Evolutionary conservation across 2,888 invertebrate genomes (phyloP), one percentile per base, ranked within the genome.

Genomic region (Alviniconcha strummeri): DNA sequence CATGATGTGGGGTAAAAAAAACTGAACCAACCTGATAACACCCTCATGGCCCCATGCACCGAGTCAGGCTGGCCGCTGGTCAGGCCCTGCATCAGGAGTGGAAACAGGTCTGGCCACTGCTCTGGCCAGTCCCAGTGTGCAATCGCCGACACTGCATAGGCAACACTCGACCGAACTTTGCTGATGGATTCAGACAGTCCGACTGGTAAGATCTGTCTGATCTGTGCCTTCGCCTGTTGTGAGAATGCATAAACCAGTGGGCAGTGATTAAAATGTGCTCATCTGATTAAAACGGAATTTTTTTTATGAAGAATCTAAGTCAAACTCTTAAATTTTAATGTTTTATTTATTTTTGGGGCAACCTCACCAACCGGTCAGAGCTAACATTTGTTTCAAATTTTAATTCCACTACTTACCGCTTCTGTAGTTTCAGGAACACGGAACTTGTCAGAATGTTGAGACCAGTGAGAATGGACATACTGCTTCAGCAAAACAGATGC

Each of bases 101-200:
- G 95, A 90, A 96, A 96, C 4, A 96, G 92, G 83, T 95, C 95
- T 0, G 96, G 95, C 96, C 96, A 96, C 81, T 95, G 94, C 85
- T 95, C 95, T 0, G 96, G 96, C 96, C 96, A 96, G 90, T 96
- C 96, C 94, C 95, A 96, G 87, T 95, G 95, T 0, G 96, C 96
- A 87, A 96, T 96, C 4, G 95, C 95, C 0, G 96, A 96, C 81
- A 96, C 95, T 0, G 96, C 96, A 92, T 96, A 96, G 0, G 96
- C 96, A 13, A 96, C 95, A 52, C 96, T 95, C 5, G 95, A 95
- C 13, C 96, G 94, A 19, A 96, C 95, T 94, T 96, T 96, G 87
- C 96, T 96, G 84, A 96, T 95, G 0, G 95, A 94, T 91, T 96
- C 96, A 86, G 95, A 95, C 57, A 96, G 93, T 0, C 96, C 96